These are phyloP conservation scores for Tinea trinotella DNA, from an alignment of 2,888 invertebrate genomes.

Conservation along the genomic window DNA sequence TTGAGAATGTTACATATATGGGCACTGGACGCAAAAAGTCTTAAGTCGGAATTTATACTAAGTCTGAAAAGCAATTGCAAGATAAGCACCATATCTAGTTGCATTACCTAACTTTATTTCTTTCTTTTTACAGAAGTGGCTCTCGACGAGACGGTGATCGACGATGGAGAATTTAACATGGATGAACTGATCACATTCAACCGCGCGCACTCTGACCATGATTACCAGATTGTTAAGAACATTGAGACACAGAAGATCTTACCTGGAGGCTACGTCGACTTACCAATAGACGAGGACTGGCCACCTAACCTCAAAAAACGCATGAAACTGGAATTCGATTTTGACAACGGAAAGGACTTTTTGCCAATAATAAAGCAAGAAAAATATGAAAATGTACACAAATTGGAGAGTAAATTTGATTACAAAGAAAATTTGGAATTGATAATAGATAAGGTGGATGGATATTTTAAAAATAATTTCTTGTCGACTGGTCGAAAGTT, in stretches of 20 bases:
- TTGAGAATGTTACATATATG: too few relatives aligned
- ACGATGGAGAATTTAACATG: slow-evolving; percentile 74
- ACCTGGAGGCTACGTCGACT: slow-evolving; percentile 64
- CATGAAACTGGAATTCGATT: slow-evolving; percentile 62
- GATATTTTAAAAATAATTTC: slow-evolving; percentile 44
- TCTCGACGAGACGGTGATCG: slow-evolving; percentile 64
- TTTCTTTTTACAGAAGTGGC: slow-evolving; percentile 35
- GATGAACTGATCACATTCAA: slow-evolving; percentile 74
- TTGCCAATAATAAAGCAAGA: slow-evolving; percentile 48
- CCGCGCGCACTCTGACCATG: slow-evolving; percentile 59
- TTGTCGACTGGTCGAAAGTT: slow-evolving; percentile 53
- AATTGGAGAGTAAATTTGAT: slow-evolving; percentile 38
- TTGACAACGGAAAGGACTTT: slow-evolving; percentile 53
- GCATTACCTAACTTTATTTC: neutral
- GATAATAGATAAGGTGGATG: slow-evolving; percentile 35
- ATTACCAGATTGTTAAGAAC: slow-evolving; percentile 58
- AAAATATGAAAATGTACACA: slow-evolving; percentile 48
- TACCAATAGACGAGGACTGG: slow-evolving; percentile 74
- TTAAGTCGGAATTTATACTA: too few relatives aligned
- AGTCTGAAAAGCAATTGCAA: too few relatives aligned
- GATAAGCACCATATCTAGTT: neutral
- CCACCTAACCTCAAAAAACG: slow-evolving; percentile 67
- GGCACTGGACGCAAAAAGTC: too few relatives aligned
- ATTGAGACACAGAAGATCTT: slow-evolving; percentile 36
- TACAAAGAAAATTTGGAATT: slow-evolving; percentile 18